A percentile compares a stretch with the other conserved stretches of the same genome.
Conservation (phyloP, 2,888 invertebrate species). For the Ceraclea dissimilis region DNA sequence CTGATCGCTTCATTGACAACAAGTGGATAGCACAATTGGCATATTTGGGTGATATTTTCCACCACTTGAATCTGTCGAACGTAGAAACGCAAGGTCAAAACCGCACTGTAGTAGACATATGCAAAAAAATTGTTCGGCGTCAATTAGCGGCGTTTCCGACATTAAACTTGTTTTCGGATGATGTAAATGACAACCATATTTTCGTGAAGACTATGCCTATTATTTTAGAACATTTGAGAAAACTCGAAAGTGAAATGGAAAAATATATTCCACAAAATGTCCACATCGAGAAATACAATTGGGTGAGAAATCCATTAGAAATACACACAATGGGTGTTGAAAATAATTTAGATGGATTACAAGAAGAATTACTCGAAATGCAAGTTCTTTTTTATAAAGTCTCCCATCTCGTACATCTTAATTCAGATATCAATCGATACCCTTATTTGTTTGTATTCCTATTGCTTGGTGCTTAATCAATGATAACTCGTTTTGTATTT, state of each 20-base stretch:
- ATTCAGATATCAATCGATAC: too few relatives aligned
- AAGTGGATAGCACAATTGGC: slow-evolving; percentile 4
- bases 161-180: slow-evolving; percentile 3
- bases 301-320: slow-evolving; percentile 4
- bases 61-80: slow-evolving; percentile 5
- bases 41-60: slow-evolving; percentile 5
- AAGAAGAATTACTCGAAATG: slow-evolving; percentile 3
- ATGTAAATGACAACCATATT: slow-evolving; percentile 3
- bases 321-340: background rate
- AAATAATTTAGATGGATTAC: slow-evolving; percentile 4
- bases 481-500: too few relatives aligned
- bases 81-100: slow-evolving; percentile 5
- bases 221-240: slow-evolving; percentile 4
- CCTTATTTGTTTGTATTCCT: too few relatives aligned
- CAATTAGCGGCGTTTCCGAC: slow-evolving; percentile 4
- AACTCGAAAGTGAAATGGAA: slow-evolving; percentile 5
- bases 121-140: slow-evolving; percentile 1
- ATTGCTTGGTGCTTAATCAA: too few relatives aligned
- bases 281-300: slow-evolving; percentile 4
- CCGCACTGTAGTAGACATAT: slow-evolving; percentile 4
- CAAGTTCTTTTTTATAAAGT: too few relatives aligned
- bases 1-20: slow-evolving; percentile 4
- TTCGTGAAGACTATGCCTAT: slow-evolving; percentile 1
- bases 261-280: slow-evolving; percentile 5
- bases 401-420: too few relatives aligned